Evolutionary conservation across 2,113 vertebrate species (phyloP), one percentile per base, ranked within the genome.

Genomic region (Agelaius phoeniceus): DNA sequence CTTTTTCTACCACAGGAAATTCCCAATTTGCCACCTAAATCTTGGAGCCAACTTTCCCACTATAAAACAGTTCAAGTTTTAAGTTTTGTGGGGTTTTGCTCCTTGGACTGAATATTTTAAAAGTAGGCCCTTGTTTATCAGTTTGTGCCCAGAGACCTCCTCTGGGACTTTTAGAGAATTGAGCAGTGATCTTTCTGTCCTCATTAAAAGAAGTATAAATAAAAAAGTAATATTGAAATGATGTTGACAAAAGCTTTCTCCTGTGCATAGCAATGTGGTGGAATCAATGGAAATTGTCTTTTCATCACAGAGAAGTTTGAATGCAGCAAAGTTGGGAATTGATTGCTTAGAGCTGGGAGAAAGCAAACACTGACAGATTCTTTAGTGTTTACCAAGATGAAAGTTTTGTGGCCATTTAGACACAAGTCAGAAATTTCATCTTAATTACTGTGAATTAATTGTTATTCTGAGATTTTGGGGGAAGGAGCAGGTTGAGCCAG

Each of bases 221-320:
- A 76, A 95, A 61, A 89, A 90, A 46, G 71, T 74, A 81, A 28
- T 55, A 87, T 51, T 58, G 62, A 88, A 85, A 65, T 93, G 15
- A 19, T 84, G 74, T 93, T 97, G 86, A 77, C 58, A 74, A 23
- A 93, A 83, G 49, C 76, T 94, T 92, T 85, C 52, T 97, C 81
- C 84, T 72, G 79, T 96, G 55, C 69, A 26, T 85, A 93, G 66
- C 75, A 22, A 54, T 54, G 31, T 9, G 33, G 8, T 61, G 82
- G 86, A 89, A 92, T 82, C 48, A 28, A 84, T 76, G 51, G 55
- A 15, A 44, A 83, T 71, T 80, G 37, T 37, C 33, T 94, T 91
- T 75, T 94, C 52, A 35, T 97, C 92, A 39, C 44, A 51, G 16
- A 71, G 86, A 58, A 83, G 78, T 83, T 94, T 63, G 95, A 91